Conservation (phyloP, 2,113 vertebrate genomes). For the Elephantulus edwardii region DNA sequence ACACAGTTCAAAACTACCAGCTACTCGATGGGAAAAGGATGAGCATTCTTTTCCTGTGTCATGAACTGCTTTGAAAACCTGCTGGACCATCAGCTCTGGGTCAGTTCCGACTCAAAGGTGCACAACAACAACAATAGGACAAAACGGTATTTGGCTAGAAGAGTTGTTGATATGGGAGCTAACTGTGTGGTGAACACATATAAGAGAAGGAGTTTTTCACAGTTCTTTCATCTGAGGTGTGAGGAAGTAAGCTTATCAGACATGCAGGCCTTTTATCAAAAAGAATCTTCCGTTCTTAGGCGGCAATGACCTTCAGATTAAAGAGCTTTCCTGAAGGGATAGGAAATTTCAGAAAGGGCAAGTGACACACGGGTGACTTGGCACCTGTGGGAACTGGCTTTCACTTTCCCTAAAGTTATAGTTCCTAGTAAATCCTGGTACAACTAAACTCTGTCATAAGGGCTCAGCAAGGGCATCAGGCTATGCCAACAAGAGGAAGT, state of each 20-base stretch:
- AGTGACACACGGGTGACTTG: neutral
- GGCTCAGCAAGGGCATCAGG: neutral
- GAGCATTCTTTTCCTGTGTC: too few relatives aligned
- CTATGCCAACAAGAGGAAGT: neutral
- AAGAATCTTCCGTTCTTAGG: conserved; percentile 34
- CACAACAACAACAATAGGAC: too few relatives aligned
- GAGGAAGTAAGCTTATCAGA: conserved; percentile 80
- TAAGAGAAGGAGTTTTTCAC: conserved; percentile 67
- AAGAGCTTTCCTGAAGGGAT: conserved; percentile 37
- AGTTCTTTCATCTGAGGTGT: conserved; percentile 70
- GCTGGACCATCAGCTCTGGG: too few relatives aligned
- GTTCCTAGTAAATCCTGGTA: neutral
- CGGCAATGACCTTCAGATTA: conserved; percentile 53
- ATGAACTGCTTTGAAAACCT: too few relatives aligned
- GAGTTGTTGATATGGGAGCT: conserved; percentile 58
- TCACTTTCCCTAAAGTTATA: neutral
- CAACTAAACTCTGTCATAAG: neutral
- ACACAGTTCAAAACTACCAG: too few relatives aligned
- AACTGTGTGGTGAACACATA: conserved; percentile 59
- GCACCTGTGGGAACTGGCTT: neutral
- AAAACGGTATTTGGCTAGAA: conserved; percentile 64
- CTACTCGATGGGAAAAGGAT: too few relatives aligned
- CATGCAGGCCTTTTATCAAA: conserved; percentile 45
- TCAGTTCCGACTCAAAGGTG: too few relatives aligned
- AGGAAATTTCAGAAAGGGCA: conserved; percentile 46